Conservation (phyloP, 1,140 invertebrate species). For the Frieseomelitta varia region DNA sequence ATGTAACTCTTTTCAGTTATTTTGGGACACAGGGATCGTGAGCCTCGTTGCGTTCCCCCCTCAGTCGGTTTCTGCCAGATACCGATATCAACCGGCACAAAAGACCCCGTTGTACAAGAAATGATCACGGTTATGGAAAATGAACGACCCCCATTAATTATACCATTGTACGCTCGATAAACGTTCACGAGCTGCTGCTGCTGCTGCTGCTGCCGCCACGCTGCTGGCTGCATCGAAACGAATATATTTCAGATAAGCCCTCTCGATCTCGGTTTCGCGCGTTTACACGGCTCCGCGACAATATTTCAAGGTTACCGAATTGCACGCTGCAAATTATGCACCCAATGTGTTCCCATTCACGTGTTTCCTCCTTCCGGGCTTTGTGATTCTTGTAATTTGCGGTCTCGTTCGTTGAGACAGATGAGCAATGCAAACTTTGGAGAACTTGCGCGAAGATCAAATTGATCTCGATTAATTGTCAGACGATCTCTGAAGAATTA, state of each 20-base stretch:
- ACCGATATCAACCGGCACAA: slow-evolving; percentile 48
- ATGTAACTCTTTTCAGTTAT: slow-evolving; percentile 34
- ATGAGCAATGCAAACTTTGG: too few relatives aligned
- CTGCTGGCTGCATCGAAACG: neutral
- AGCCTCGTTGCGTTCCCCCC: slow-evolving; percentile 8
- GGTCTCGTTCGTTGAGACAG: too few relatives aligned
- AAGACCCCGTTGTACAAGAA: slow-evolving; percentile 43
- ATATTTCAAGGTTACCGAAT: slow-evolving; percentile 12
- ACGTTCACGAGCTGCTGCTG: slow-evolving; percentile 18
- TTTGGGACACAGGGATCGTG: slow-evolving; percentile 28
- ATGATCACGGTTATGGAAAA: slow-evolving; percentile 42
- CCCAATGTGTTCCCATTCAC: too few relatives aligned
- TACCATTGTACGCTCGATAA: slow-evolving; percentile 46
- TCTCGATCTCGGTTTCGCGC: neutral
- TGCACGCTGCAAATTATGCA: neutral
- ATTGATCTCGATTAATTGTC: too few relatives aligned
- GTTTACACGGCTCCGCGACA: neutral
- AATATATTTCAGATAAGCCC: neutral
- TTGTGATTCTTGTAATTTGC: too few relatives aligned
- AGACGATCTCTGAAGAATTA: too few relatives aligned
- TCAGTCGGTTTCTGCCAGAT: slow-evolving; percentile 33
- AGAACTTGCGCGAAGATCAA: too few relatives aligned
- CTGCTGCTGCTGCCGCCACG: too few relatives aligned
- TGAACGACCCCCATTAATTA: slow-evolving; percentile 44
- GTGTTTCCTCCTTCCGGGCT: too few relatives aligned